Base-by-base conservation (phyloP, 1,140 invertebrate genomes). In the Drosophila setifemur region DNA sequence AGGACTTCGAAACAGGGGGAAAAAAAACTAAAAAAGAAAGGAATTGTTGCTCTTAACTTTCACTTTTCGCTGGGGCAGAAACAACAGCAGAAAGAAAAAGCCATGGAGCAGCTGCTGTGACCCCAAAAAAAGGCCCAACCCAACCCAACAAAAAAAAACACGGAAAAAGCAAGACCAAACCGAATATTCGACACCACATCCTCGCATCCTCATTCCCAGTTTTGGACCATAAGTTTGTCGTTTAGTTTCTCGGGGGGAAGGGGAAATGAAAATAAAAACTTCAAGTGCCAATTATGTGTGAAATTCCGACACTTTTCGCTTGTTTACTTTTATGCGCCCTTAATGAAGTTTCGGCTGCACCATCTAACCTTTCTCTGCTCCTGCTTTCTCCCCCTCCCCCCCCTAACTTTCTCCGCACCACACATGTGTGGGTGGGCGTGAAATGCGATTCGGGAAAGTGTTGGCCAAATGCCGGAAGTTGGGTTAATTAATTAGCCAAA, bases 271-370 rank as follows among this genome's bases (percentile, higher is more conserved):
- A 85, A 85, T 83, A 85, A 85, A 66, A 85, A 85, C 81, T 85
- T 86, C 81, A 85, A 85, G 79, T 85, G 79, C 79, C 79, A 85
- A 85, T 85, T 85, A 85, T 85, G 81, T 83, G 79, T 83, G 79
- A 86, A 83, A 83, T 83, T 83, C 81, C 79, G 71, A 83, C 79
- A 85, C 79, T 85, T 85, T 86, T 79, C 60, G 74, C 70, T 86
- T 85, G 66, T 86, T 85, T 86, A 79, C 75, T 85, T 86, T 85
- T 85, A 85, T 85, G 81, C 53, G 81, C 64, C 52, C 81, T 85
- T 86, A 85, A 85, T 85, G 79, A 85, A 85, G 79, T 85, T 85
- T 69, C 81, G 53, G 49, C 45, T 45, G 25, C 52, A 45, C 19
- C 43, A 39, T 54, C 33, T 11, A 25, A 7, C 28, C 42, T 29